A percentile compares a stretch with the other conserved stretches of the same genome.
Conservation (phyloP, 2,797 vertebrate species). For the Spondyliosoma cantharus region DNA sequence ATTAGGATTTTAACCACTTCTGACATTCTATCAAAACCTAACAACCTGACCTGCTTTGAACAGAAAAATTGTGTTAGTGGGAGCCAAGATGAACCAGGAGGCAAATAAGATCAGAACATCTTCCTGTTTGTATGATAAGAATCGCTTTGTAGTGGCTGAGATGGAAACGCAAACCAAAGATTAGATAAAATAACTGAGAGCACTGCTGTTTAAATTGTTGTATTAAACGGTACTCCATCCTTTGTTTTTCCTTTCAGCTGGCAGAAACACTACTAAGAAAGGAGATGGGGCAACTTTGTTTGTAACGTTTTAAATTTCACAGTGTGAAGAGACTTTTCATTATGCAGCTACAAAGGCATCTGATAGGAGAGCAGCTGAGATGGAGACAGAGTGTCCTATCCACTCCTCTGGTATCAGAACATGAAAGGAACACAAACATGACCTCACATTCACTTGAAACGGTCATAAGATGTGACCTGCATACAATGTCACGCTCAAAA, state of each 20-base stretch:
- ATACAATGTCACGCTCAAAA: conserved; percentile 20
- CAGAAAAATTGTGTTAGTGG: conserved; percentile 18
- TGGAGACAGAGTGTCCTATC: conserved; percentile 58
- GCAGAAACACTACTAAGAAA: conserved; percentile 69
- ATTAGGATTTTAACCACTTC: conserved; percentile 35
- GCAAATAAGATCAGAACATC: conserved; percentile 35
- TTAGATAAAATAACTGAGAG: conserved; percentile 73
- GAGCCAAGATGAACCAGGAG: conserved; percentile 26
- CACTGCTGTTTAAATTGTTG: conserved; percentile 83
- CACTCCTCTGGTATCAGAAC: conserved; percentile 54
- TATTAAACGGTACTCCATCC: conserved; percentile 66
- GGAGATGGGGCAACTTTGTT: conserved; percentile 70
- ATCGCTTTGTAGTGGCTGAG: conserved; percentile 25
- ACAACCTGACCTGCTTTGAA: conserved; percentile 28
- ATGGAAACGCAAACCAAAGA: conserved; percentile 23
- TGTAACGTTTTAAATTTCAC: conserved; percentile 80
- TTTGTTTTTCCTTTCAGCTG: conserved; percentile 80
- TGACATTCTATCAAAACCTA: conserved; percentile 24
- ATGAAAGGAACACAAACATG: conserved; percentile 65
- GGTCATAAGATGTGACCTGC: conserved; percentile 53
- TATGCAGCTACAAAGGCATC: conserved; percentile 76
- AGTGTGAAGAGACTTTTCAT: conserved; percentile 80
- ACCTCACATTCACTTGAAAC: conserved; percentile 37
- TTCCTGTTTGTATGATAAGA: conserved; percentile 36
- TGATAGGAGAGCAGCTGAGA: conserved; percentile 50